Conservation (phyloP, 2,797 vertebrate species). For the Cetoscarus ocellatus region DNA sequence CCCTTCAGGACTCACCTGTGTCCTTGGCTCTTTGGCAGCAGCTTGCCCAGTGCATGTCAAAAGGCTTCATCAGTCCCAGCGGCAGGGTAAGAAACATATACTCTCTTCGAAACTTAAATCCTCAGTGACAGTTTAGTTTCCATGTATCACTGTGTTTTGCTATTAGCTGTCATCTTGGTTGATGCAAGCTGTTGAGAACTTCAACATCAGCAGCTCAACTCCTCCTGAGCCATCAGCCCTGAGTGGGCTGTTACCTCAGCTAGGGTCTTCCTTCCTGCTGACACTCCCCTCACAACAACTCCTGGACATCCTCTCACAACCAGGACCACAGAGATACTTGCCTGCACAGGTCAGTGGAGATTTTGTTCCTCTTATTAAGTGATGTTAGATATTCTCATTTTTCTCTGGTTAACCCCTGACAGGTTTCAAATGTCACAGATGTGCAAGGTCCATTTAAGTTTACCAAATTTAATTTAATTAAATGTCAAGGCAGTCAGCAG, state of each 20-base stretch:
- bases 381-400: no score
- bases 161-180: constrained; percentile 89
- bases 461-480: no score
- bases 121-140: neutral
- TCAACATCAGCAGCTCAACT: constrained; percentile 81
- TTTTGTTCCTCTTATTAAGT: neutral
- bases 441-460: no score
- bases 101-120: neutral
- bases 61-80: constrained; percentile 83
- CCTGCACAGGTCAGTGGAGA: constrained; percentile 86
- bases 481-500: constrained; percentile 3
- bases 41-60: constrained; percentile 87
- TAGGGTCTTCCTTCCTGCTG: constrained; percentile 87
- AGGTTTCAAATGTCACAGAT: no score
- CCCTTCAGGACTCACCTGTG: constrained; percentile 81
- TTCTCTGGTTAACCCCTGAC: no score
- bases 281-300: constrained; percentile 84
- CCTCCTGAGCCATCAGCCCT: constrained; percentile 79
- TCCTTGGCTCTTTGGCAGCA: constrained; percentile 83
- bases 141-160: constrained; percentile 27
- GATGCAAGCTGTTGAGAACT: constrained; percentile 77
- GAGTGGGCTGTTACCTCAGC: constrained; percentile 84
- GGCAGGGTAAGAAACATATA: constrained; percentile 82
- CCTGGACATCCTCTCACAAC: constrained; percentile 82
- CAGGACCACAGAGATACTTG: constrained; percentile 79